These are phyloP conservation scores for Alethe diademata DNA, from an alignment of 2,113 vertebrate genomes.

Conservation along the genomic window DNA sequence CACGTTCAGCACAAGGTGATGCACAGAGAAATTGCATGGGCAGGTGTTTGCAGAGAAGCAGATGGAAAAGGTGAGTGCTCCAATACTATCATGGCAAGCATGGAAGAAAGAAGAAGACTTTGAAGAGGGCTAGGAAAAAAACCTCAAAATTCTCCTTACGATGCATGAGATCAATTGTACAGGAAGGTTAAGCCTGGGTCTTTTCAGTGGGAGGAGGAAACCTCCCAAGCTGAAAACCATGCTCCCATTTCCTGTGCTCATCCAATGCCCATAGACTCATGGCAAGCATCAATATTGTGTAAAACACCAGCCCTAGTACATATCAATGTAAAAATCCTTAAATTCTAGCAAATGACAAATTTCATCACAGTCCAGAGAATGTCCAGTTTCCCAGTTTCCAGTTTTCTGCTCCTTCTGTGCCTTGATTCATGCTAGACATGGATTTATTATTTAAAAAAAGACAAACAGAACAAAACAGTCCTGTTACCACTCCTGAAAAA, in stretches of 20 bases:
- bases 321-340: background rate
- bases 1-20: background rate
- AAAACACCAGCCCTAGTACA: background rate
- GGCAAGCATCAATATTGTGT: background rate
- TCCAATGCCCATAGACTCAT: background rate
- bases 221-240: background rate
- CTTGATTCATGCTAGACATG: background rate
- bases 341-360: background rate
- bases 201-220: background rate
- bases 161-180: background rate
- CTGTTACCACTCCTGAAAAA: background rate
- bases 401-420: background rate
- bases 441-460: background rate
- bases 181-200: background rate
- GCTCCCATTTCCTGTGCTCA: background rate
- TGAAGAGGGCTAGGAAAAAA: background rate
- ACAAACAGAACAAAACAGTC: background rate
- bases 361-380: background rate
- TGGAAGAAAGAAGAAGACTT: background rate
- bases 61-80: background rate
- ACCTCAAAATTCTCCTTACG: background rate
- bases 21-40: background rate
- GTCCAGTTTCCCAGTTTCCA: background rate
- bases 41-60: background rate
- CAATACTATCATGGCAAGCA: background rate